Evolutionary conservation across 2,888 invertebrate species (phyloP).

Genomic region (Sminthurinus aureus): DNA sequence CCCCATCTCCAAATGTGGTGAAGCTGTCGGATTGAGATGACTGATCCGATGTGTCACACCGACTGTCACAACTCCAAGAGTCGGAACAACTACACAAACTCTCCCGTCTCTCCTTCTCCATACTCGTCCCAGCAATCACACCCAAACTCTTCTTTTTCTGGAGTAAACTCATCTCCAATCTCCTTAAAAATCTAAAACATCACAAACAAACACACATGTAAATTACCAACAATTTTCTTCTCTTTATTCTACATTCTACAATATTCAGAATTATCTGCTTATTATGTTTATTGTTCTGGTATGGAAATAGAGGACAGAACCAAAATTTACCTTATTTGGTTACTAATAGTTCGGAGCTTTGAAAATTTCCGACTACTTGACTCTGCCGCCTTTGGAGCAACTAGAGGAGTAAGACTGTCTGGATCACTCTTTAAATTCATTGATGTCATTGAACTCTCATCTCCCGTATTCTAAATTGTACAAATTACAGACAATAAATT

Average conservation of each 20-base stretch:
- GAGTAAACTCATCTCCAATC: conserved; percentile 76
- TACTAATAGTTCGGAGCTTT: conserved; percentile 75
- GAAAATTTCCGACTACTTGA: conserved; percentile 69
- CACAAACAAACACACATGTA: background rate
- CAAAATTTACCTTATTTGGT: conserved; percentile 74
- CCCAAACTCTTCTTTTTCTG: conserved; percentile 62
- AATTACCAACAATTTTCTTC: too few relatives aligned
- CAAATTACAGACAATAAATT: too few relatives aligned
- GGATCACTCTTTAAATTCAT: background rate
- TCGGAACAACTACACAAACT: conserved; percentile 49
- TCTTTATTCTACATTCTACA: too few relatives aligned
- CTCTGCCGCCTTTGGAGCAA: conserved; percentile 10
- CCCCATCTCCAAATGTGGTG: conserved; percentile 18
- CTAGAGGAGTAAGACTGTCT: background rate
- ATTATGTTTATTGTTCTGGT: too few relatives aligned
- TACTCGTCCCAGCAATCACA: conserved; percentile 33
- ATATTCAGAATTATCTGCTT: too few relatives aligned
- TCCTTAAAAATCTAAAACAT: conserved; percentile 71
- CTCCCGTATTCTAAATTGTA: conserved; percentile 5
- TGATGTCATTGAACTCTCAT: background rate
- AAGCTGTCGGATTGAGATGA: conserved; percentile 42
- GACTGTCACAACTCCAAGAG: conserved; percentile 52
- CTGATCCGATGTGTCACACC: conserved; percentile 52
- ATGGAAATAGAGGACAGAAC: too few relatives aligned
- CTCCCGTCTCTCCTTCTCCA: conserved; percentile 42